A percentile compares a stretch with the other conserved stretches of the same genome.
Conservation (phyloP, 2,113 vertebrate species). For the Rana temporaria region DNA sequence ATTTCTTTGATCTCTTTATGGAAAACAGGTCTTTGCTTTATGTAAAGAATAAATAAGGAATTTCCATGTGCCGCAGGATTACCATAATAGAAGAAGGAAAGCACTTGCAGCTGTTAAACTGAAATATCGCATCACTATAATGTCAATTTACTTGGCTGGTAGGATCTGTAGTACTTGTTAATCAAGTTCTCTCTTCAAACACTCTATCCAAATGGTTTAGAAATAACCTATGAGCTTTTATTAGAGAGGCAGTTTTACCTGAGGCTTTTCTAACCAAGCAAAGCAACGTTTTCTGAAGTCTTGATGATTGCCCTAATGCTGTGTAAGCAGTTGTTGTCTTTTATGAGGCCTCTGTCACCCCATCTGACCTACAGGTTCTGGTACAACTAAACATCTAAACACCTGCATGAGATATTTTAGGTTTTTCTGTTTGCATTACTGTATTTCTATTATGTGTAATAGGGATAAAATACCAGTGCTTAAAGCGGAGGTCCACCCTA, state of each 20-base stretch:
- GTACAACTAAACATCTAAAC: too few relatives aligned
- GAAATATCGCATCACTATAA: background rate
- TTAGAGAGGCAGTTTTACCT: background rate
- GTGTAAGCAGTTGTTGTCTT: background rate
- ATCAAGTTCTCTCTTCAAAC: constrained; percentile 4
- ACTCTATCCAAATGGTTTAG: background rate
- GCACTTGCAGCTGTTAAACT: background rate
- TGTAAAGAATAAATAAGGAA: background rate
- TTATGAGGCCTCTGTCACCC: background rate
- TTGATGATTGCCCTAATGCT: background rate
- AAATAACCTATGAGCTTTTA: background rate
- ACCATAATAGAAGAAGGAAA: background rate
- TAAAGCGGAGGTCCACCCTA: too few relatives aligned
- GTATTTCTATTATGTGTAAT: too few relatives aligned
- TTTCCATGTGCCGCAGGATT: background rate
- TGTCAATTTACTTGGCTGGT: background rate
- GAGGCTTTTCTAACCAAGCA: background rate
- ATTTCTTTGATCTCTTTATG: background rate
- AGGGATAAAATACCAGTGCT: too few relatives aligned
- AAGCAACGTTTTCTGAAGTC: background rate
- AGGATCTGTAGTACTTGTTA: constrained; percentile 1
- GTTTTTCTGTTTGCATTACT: too few relatives aligned
- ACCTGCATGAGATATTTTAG: too few relatives aligned
- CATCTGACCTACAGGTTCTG: background rate
- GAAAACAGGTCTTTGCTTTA: background rate